Evolutionary conservation across 2,888 invertebrate species (phyloP), one percentile per base, ranked within the genome.

Genomic region (Dicycla oo): DNA sequence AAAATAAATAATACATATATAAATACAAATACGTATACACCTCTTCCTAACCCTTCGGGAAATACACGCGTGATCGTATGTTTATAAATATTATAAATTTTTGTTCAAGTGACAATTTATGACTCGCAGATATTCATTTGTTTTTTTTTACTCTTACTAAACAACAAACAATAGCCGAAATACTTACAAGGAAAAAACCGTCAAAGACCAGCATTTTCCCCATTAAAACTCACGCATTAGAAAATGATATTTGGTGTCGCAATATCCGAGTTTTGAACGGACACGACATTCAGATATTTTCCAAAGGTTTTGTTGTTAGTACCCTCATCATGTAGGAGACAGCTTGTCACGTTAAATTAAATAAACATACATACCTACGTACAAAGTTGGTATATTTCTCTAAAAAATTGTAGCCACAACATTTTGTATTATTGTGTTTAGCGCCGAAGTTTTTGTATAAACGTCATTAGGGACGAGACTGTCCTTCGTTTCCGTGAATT

Each of bases 241-340:
- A 78, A 77, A 82, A 85, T 75, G 77, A 78, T 82, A 78, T 80
- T 73, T 76, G 79, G 58, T 77, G 77, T 72, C 75, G 73, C 68
- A 79, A 84, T 81, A 77, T 86, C 81, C 79, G 83, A 83, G 68
- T 84, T 86, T 80, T 81, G 80, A 84, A 82, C 70, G 73, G 75
- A 82, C 81, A 85, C 87, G 75, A 82, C 81, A 85, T 87, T 87
- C 80, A 77, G 83, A 82, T 87, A 86, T 82, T 84, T 86, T 79
- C 81, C 70, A 80, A 86, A 83, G 83, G 84, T 82, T 86, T 84
- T 86, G 86, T 82, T 84, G 80, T 69, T 73, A 67, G 67, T 72
- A 87, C 87, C 87, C 87, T 84, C 81, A 85, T 87, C 87, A 86
- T 69, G 65, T 60, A 67, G 61, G 58, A 71, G 87, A 87, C 85